A percentile compares a stretch with the other conserved stretches of the same genome.
phyloP scores from a whole-genome alignment of 2,797 vertebrate species.

The Sciurus vulgaris region DNA sequence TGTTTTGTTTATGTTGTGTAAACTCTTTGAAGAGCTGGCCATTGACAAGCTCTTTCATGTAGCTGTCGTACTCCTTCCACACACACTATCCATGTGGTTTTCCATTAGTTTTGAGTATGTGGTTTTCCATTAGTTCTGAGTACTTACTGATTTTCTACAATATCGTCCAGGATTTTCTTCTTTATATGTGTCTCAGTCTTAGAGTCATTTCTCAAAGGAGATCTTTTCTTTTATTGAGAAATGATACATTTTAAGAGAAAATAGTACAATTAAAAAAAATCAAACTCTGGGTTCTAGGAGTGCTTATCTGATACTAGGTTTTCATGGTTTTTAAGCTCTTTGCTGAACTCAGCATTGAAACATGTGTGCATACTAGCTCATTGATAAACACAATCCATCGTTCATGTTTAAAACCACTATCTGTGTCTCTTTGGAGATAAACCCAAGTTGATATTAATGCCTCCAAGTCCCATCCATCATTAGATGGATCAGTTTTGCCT shows the following conservation, averaged over 20 bases:
- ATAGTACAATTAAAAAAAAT: neutral
- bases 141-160: neutral
- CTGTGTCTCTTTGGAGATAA: neutral
- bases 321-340: neutral
- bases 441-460: neutral
- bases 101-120: neutral
- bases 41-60: neutral
- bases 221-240: neutral
- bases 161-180: neutral
- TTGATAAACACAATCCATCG: neutral
- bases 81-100: neutral
- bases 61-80: neutral
- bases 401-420: neutral
- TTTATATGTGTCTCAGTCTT: neutral
- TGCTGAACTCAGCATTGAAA: neutral
- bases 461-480: neutral
- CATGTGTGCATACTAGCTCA: neutral
- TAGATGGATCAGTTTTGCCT: neutral
- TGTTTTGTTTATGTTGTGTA: neutral
- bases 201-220: neutral
- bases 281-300: neutral
- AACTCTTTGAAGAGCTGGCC: neutral
- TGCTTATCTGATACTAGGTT: neutral
- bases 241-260: neutral
- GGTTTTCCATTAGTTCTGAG: too few species aligned